Conservation (phyloP, 2,888 invertebrate species). For the Conistra vaccinii region DNA sequence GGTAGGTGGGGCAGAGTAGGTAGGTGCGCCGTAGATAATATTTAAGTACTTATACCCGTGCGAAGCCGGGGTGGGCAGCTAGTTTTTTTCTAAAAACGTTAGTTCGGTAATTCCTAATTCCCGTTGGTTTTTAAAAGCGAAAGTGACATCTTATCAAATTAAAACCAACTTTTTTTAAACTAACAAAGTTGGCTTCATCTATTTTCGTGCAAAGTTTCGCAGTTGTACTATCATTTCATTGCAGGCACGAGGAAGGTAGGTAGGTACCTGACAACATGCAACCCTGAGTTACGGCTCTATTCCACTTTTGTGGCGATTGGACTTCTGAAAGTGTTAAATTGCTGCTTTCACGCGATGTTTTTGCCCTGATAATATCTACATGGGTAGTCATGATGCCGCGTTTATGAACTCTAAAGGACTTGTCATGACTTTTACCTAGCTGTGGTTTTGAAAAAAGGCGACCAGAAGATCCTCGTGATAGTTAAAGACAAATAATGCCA, state of each 20-base stretch:
- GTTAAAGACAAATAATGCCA: neutral
- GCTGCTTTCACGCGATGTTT: conserved; percentile 58
- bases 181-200: conserved; percentile 16
- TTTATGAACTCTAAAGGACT: conserved; percentile 12
- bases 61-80: no score
- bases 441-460: neutral
- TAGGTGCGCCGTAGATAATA: no score
- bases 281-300: conserved; percentile 52
- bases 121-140: neutral
- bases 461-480: neutral
- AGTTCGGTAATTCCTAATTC: no score
- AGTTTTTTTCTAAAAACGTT: neutral
- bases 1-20: no score
- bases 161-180: neutral
- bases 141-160: conserved; percentile 2
- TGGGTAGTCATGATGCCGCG: neutral
- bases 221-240: conserved; percentile 45
- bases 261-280: conserved; percentile 51
- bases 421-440: neutral
- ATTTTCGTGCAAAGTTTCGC: conserved; percentile 41
- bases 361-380: conserved; percentile 35
- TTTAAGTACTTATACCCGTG: no score
- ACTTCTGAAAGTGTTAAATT: conserved; percentile 57
- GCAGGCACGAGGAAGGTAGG: conserved; percentile 47
- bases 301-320: conserved; percentile 41